Evolutionary conservation across 1,140 invertebrate species (phyloP), one percentile per base, ranked within the genome.

Genomic region (Drosophila sturtevanti): DNA sequence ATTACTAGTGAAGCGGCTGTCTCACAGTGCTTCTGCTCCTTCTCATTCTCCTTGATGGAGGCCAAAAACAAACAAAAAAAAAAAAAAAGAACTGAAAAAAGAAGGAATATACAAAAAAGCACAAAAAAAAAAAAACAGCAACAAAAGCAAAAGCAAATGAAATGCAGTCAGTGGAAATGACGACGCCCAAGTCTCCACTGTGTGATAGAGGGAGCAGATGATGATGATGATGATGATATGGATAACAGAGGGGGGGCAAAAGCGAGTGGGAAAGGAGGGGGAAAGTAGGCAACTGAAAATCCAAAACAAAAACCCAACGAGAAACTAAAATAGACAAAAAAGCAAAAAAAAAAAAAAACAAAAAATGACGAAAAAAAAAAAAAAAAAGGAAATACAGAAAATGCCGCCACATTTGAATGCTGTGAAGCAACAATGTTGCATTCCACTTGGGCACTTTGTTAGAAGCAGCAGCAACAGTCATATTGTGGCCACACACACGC

Each of bases 101-200:
- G n/a, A n/a, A n/a, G n/a, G n/a, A n/a, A n/a, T n/a, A n/a, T n/a
- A 41, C n/a, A 41, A 11, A 38, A 2, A 38, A 3, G n/a, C 37
- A 38, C 37, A 38, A n/a, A n/a, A 12, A 14, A 54, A 62, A 48
- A 69, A 31, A 48, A 18, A 63, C 1, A 65, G 55, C 60, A 76
- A 64, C 60, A 64, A 63, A 55, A 63, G 35, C 27, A 68, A 81
- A 87, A 81, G 80, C 63, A 89, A 87, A 84, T 89, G 79, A 89
- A 89, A 89, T 70, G 79, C 84, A 89, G 79, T 84, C 84, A 89
- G 84, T 89, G 84, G 84, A 89, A 89, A 89, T 89, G 85, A 89
- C 77, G 74, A 72, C 72, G 79, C 68, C 63, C 76, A 56, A 48
- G 41, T 14, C 41, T 48, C 41, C 5, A 48, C 41, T 48, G 16